Percentiles rank a stretch among this genome's conserved stretches.
These are phyloP conservation scores for Penelope pileata DNA, from an alignment of 2,113 vertebrate genomes.

Conservation along the genomic window DNA sequence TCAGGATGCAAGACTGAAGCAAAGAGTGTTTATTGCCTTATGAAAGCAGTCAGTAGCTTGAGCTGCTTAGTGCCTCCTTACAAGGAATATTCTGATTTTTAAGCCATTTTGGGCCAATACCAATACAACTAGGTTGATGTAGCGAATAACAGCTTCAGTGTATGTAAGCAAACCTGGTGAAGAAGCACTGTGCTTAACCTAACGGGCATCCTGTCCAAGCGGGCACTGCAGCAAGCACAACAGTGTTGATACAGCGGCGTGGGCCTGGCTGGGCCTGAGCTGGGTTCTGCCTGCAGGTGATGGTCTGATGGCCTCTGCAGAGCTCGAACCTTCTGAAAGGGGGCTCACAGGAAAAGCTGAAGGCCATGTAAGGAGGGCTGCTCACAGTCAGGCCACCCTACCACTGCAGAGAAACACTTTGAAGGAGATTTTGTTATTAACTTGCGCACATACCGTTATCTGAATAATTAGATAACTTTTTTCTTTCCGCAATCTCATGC, in stretches of 20 bases:
- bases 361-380: neutral
- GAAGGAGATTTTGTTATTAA: too few species aligned
- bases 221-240: neutral
- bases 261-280: neutral
- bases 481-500: neutral
- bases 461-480: too few species aligned
- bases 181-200: neutral
- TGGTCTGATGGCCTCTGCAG: neutral
- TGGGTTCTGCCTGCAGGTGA: neutral
- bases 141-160: neutral
- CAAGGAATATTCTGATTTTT: neutral
- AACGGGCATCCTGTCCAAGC: neutral
- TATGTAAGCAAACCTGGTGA: neutral
- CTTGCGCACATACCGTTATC: too few species aligned
- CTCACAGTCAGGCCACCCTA: neutral
- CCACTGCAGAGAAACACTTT: neutral
- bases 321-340: neutral
- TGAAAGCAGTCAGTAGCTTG: neutral
- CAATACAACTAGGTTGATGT: neutral
- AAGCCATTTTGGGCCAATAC: neutral
- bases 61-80: neutral
- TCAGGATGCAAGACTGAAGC: neutral
- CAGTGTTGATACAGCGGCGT: accelerated
- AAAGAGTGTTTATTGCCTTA: neutral
- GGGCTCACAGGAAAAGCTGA: accelerated